These are phyloP conservation scores for Diadumene lineata DNA, from an alignment of 92 coral and sea anemone species.

Conservation along the genomic window DNA sequence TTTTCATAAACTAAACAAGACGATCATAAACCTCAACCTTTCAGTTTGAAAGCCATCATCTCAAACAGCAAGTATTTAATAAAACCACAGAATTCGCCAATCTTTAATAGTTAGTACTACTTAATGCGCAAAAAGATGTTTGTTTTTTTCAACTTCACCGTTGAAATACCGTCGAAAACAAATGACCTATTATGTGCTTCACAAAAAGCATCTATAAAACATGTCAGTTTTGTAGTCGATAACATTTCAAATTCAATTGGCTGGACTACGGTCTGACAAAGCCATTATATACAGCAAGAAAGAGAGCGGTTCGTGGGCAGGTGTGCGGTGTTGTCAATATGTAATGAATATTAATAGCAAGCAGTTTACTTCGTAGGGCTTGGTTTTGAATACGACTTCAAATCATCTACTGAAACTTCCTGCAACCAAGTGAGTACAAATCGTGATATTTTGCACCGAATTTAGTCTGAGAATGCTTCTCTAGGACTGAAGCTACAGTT, in stretches of 20 bases:
- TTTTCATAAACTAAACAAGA: too few species aligned
- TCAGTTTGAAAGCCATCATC: not conserved
- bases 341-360: constrained; percentile 22
- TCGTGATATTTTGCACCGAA: not conserved
- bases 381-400: not conserved
- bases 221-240: not conserved
- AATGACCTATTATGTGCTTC: not conserved
- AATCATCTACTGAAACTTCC: not conserved
- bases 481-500: not conserved
- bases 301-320: constrained; percentile 11
- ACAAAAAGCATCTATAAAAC: not conserved
- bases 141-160: not conserved
- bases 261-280: constrained; percentile 7
- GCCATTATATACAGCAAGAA: not conserved
- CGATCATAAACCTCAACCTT: not conserved
- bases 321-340: constrained; percentile 18
- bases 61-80: constrained; percentile 11
- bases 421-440: not conserved
- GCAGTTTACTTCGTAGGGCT: constrained; percentile 17
- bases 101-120: constrained; percentile 2
- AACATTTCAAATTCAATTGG: constrained; percentile 20
- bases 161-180: not conserved
- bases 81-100: constrained; percentile 4
- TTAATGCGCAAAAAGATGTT: not conserved
- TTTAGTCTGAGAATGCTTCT: not conserved